Percentiles rank a stretch among this genome's conserved stretches.
These are phyloP conservation scores for Muricea muricata DNA, from an alignment of 92 coral and sea anemone genomes.

Conservation along the genomic window DNA sequence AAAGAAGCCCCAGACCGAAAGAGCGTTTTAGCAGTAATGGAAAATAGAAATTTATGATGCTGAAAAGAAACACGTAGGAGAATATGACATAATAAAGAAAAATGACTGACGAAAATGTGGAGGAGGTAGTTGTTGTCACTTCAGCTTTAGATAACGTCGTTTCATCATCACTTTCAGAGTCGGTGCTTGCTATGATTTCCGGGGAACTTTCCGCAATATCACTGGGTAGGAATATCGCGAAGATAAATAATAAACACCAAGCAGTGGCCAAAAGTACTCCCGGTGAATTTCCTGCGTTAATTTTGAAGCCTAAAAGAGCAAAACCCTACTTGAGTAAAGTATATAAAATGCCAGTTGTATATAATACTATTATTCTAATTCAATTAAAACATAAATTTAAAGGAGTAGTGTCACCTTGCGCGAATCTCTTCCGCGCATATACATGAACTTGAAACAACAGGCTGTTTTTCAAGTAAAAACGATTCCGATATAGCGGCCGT, in stretches of 20 bases:
- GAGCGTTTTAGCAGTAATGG: not conserved
- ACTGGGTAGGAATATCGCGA: not conserved
- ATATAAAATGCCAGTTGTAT: no score
- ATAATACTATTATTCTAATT: no score
- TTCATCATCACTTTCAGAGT: not conserved
- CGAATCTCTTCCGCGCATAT: no score
- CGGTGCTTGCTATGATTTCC: not conserved
- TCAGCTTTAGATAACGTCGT: not conserved
- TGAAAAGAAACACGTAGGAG: not conserved
- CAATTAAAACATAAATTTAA: no score
- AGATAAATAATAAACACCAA: not conserved
- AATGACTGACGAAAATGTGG: not conserved
- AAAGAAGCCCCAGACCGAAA: not conserved
- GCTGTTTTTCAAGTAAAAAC: not conserved
- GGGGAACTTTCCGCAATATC: not conserved
- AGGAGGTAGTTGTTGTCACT: not conserved
- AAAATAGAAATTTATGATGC: not conserved
- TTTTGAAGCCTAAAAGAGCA: not conserved
- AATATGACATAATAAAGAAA: not conserved
- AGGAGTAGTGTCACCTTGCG: constrained; percentile 6
- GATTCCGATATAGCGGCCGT: not conserved
- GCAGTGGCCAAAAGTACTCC: not conserved
- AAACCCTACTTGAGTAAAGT: no score
- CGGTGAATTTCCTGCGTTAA: constrained; percentile 5
- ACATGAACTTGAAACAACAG: not conserved